phyloP scores from a whole-genome alignment of 2,888 invertebrate species.

The Rhyacophila evoluta region DNA sequence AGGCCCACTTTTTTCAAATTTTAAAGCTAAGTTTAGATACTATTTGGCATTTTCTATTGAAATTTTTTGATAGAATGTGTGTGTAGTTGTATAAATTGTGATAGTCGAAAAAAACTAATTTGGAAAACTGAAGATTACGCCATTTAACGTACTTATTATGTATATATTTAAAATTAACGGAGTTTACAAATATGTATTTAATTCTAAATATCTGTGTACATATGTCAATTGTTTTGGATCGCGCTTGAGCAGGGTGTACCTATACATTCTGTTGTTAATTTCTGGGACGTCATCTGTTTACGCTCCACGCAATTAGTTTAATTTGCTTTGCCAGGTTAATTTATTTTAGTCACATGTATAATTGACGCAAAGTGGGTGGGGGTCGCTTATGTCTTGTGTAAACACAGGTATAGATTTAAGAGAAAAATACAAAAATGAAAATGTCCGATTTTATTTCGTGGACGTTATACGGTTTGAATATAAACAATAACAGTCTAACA shows the following conservation, averaged over 20 bases:
- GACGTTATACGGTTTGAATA: neutral
- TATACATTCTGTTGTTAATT: neutral
- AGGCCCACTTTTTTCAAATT: too few species aligned
- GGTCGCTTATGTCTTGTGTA: neutral
- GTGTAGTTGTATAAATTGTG: too few species aligned
- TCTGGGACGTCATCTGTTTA: slow-evolving; percentile 22
- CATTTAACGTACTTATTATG: too few species aligned
- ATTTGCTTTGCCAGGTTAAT: slow-evolving; percentile 14
- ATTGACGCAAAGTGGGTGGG: neutral
- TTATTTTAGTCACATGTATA: slow-evolving; percentile 24
- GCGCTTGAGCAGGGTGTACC: neutral
- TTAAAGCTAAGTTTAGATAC: too few species aligned
- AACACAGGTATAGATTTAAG: slow-evolving; percentile 1
- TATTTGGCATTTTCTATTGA: too few species aligned
- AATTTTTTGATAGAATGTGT: too few species aligned
- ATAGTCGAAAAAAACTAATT: too few species aligned
- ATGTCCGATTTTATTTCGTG: neutral
- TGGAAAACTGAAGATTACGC: too few species aligned
- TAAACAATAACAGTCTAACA: slow-evolving; percentile 20
- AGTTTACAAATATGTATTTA: too few species aligned
- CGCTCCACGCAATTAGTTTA: slow-evolving; percentile 22
- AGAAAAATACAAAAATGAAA: neutral
- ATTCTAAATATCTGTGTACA: neutral
- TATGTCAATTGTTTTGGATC: neutral
- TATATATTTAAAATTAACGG: too few species aligned